Conservation (phyloP, 2,888 invertebrate genomes). For the Cynaeus angustus region DNA sequence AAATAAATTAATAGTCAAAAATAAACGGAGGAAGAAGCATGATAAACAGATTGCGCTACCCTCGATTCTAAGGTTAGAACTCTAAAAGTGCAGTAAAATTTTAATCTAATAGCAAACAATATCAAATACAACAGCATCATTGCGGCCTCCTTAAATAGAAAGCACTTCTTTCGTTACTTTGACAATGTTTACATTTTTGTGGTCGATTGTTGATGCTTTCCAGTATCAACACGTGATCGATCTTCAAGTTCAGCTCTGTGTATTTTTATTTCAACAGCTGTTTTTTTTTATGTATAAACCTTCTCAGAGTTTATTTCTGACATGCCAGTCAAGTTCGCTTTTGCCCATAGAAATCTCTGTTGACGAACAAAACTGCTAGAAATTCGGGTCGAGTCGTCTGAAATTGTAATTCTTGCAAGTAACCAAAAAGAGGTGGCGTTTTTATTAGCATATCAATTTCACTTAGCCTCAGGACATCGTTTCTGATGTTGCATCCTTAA, state of each 20-base stretch:
- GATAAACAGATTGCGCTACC: too few species aligned
- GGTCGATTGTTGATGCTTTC: slow-evolving; percentile 3
- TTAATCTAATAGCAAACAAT: too few species aligned
- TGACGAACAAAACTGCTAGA: slow-evolving; percentile 12
- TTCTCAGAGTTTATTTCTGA: slow-evolving; percentile 3
- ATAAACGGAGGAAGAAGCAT: too few species aligned
- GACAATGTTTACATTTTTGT: slow-evolving; percentile 14
- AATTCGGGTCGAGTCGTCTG: slow-evolving; percentile 3
- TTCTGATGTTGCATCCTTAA: slow-evolving; percentile 51
- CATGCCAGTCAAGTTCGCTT: neutral
- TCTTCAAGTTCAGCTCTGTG: slow-evolving; percentile 19
- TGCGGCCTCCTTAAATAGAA: neutral
- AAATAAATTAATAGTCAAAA: too few species aligned
- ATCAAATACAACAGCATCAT: too few species aligned
- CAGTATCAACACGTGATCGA: slow-evolving; percentile 6
- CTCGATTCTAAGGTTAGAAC: too few species aligned
- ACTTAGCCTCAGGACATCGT: slow-evolving; percentile 45
- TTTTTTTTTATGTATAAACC: slow-evolving; percentile 6
- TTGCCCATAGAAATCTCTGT: neutral
- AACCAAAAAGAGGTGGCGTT: slow-evolving; percentile 25
- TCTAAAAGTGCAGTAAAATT: too few species aligned
- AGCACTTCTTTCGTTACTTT: neutral
- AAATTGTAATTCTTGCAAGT: slow-evolving; percentile 33
- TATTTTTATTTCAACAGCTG: slow-evolving; percentile 13
- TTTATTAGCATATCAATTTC: slow-evolving; percentile 49